Conservation (phyloP, 2,888 invertebrate genomes). For the Anthrax anthrax region DNA sequence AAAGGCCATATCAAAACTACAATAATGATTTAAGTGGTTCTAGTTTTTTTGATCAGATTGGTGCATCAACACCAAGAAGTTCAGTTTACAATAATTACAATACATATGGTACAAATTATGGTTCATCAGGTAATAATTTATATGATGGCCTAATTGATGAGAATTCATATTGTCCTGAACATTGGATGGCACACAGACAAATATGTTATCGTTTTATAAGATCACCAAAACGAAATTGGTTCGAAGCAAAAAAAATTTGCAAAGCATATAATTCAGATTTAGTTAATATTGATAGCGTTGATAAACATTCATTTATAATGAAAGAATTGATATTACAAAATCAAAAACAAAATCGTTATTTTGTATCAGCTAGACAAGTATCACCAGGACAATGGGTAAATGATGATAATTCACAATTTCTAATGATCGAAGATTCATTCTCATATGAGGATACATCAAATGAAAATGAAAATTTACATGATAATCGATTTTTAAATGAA, state of each 20-base stretch:
- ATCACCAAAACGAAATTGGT: constrained; percentile 64
- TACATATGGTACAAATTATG: background rate
- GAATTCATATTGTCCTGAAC: constrained; percentile 54
- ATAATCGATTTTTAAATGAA: constrained; percentile 26
- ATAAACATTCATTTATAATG: constrained; percentile 78
- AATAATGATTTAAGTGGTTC: background rate
- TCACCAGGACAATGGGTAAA: constrained; percentile 67
- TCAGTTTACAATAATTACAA: background rate
- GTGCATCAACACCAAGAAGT: background rate
- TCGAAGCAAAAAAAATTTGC: constrained; percentile 72
- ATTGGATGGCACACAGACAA: constrained; percentile 70
- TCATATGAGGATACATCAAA: constrained; percentile 45
- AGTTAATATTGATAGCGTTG: constrained; percentile 60
- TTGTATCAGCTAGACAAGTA: constrained; percentile 63
- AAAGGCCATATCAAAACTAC: background rate
- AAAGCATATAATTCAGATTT: constrained; percentile 71
- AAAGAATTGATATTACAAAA: constrained; percentile 69
- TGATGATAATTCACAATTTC: constrained; percentile 68
- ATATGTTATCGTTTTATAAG: constrained; percentile 84
- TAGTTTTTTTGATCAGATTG: background rate
- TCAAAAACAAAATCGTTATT: constrained; percentile 77
- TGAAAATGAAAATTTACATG: constrained; percentile 32
- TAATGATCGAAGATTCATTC: constrained; percentile 69
- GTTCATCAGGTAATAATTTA: background rate
- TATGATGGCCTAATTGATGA: constrained; percentile 20